phyloP scores from a whole-genome alignment of 2,113 vertebrate species.

The Oncorhynchus gorbuscha region DNA sequence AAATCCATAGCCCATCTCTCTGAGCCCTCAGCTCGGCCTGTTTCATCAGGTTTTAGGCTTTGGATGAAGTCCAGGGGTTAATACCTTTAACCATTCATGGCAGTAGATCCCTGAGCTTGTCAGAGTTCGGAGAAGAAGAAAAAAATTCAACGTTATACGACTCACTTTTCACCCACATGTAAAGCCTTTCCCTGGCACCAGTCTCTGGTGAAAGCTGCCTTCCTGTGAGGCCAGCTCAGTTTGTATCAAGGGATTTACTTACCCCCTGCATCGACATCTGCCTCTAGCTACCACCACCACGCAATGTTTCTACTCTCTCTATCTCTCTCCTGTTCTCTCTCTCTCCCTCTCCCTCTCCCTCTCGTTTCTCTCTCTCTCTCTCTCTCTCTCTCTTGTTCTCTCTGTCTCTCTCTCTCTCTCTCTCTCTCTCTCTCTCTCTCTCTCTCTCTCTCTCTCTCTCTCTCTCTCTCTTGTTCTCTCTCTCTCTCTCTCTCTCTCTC shows the following conservation, averaged over 20 bases:
- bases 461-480: not conserved
- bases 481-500: no score
- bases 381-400: not conserved
- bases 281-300: conserved; percentile 56
- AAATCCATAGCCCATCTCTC: no score
- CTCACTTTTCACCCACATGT: conserved; percentile 56
- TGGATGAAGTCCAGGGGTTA: conserved; percentile 18
- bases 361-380: conserved; percentile 5
- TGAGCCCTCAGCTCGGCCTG: not conserved
- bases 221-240: conserved; percentile 53
- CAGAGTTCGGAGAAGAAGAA: conserved; percentile 13
- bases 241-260: conserved; percentile 44
- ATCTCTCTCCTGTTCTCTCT: not conserved
- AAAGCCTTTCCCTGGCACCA: conserved; percentile 16
- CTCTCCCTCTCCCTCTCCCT: not conserved
- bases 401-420: not conserved
- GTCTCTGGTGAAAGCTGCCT: conserved; percentile 55
- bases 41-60: not conserved
- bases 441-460: conserved; percentile 22
- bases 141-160: not conserved
- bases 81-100: conserved; percentile 8
- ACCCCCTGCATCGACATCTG: conserved; percentile 68
- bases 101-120: conserved; percentile 16
- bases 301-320: conserved; percentile 3
- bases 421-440: no score